Evolutionary conservation across 2,888 invertebrate species (phyloP), one percentile per base, ranked within the genome.

Genomic region (Anarsia innoxiella): DNA sequence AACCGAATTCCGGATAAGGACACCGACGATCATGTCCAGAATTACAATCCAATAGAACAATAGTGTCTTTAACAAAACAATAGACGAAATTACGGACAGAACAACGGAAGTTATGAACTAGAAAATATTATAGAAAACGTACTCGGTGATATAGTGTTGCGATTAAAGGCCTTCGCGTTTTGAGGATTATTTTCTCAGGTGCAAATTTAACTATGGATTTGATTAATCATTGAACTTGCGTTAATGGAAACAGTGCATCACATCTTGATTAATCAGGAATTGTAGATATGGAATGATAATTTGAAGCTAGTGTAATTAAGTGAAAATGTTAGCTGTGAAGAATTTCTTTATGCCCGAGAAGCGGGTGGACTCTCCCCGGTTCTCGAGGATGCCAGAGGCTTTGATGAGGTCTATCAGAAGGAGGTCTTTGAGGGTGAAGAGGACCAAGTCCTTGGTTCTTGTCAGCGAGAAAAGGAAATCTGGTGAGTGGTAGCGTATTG

Each of bases 391-490:
- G 90, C 91, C 90, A 4, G 92, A 92, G 73, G 90, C 90, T 45
- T 87, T 93, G 61, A 84, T 93, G 70, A 87, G 92, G 51, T 91
- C 91, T 39, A 89, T 92, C 56, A 83, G 91, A 46, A 76, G 92
- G 44, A 79, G 92, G 49, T 92, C 92, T 15, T 71, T 92, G 52
- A 82, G 92, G 45, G 90, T 92, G 26, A 92, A 91, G 72, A 87
- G 92, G 58, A 90, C 91, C 51, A 92, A 92, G 70, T 91, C 91
- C 41, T 78, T 91, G 55, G 91, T 91, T 15, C 86, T 91, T 37
- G 88, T 90, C 46, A 88, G 88, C 46, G 92, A 92, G 71, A 93
- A 92, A 71, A 76, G 92, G 64, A 93, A 93, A 82, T 92, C 92
- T 73, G 92, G 92, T 93, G 88, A 90, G 90, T 83, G 80, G 79